These are phyloP conservation scores for Pangasius mekongensis DNA, from an alignment of 2,797 vertebrate genomes.

Conservation along the genomic window DNA sequence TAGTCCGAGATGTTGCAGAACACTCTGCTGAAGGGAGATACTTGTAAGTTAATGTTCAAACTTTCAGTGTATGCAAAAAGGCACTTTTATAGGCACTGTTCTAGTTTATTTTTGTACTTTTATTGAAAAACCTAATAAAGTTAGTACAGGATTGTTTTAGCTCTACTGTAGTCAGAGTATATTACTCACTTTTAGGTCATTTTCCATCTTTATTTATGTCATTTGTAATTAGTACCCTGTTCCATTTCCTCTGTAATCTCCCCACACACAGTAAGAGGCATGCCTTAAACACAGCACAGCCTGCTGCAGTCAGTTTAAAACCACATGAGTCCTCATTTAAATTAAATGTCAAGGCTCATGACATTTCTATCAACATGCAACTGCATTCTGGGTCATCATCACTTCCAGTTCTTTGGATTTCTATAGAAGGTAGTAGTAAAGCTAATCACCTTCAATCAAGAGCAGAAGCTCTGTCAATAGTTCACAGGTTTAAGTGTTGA, in stretches of 20 bases:
- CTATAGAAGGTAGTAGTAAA: background rate
- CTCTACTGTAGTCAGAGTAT: background rate
- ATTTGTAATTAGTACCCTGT: background rate
- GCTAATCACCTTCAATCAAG: background rate
- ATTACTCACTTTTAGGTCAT: background rate
- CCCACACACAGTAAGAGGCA: background rate
- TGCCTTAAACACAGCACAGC: background rate
- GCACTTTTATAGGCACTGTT: background rate
- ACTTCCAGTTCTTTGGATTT: background rate
- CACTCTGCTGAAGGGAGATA: background rate
- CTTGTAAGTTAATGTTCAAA: background rate
- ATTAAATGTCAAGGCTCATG: constrained; percentile 36
- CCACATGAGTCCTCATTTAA: constrained; percentile 33
- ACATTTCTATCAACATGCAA: constrained; percentile 30
- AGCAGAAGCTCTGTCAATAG: background rate
- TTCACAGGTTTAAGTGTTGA: background rate
- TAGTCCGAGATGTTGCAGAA: background rate
- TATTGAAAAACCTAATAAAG: background rate
- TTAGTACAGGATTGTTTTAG: background rate
- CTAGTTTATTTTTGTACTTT: background rate
- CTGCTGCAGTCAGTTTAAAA: constrained; percentile 26
- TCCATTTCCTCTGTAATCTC: background rate
- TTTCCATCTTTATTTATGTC: background rate
- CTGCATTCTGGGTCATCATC: constrained; percentile 1
- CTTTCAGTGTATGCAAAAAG: background rate